Percentiles rank a stretch among this genome's conserved stretches.
Evolutionary conservation across 2,888 invertebrate genomes (phyloP).

Genomic region (Apeira syringaria): DNA sequence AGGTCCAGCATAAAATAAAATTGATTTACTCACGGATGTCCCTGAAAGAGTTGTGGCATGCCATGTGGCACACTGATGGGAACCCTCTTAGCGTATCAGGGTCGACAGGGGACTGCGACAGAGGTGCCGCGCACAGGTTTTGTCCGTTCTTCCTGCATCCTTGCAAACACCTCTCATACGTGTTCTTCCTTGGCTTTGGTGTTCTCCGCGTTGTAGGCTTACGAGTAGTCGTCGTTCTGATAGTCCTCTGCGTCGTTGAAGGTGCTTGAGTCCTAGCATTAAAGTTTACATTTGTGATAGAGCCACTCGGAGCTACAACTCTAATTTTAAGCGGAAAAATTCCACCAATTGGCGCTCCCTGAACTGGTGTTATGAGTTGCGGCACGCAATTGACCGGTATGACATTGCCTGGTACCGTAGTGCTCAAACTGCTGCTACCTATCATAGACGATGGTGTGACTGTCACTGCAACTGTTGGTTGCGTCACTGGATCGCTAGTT

Average conservation of each 20-base stretch:
- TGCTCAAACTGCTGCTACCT: constrained; percentile 18
- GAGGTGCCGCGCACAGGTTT: constrained; percentile 65
- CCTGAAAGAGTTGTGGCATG: constrained; percentile 72
- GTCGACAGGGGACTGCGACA: constrained; percentile 52
- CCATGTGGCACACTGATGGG: constrained; percentile 74
- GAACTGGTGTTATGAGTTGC: constrained; percentile 14
- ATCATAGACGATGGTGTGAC: constrained; percentile 29
- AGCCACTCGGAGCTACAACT: constrained; percentile 60
- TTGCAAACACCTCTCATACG: constrained; percentile 60
- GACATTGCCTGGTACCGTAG: background rate
- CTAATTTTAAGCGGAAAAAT: constrained; percentile 51
- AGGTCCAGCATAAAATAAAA: too few species aligned
- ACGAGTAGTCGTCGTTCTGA: constrained; percentile 42
- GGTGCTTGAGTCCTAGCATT: constrained; percentile 37
- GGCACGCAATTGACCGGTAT: constrained; percentile 3
- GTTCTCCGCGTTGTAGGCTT: constrained; percentile 46
- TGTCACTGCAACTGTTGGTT: constrained; percentile 22
- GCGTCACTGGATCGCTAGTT: constrained; percentile 21
- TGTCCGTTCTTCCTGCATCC: constrained; percentile 59
- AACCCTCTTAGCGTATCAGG: constrained; percentile 68
- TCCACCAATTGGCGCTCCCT: constrained; percentile 2
- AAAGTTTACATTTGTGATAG: constrained; percentile 62
- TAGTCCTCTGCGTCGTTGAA: constrained; percentile 20
- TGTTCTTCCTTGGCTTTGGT: constrained; percentile 55
- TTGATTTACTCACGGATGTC: constrained; percentile 57